Conservation (phyloP, 2,888 invertebrate species). For the Malacosoma neustria region DNA sequence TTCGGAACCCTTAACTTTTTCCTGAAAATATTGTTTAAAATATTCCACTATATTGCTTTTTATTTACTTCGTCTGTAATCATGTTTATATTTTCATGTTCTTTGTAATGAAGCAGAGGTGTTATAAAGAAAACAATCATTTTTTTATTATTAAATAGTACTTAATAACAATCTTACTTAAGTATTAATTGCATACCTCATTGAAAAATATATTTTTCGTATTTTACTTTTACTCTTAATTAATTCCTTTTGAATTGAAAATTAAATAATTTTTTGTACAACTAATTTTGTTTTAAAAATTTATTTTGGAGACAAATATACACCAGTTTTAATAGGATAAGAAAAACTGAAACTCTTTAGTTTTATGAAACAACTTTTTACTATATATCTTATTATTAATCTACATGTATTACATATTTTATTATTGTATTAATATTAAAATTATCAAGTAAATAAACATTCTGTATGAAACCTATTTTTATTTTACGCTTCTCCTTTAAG, state of each 20-base stretch:
- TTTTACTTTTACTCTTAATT: too few relatives aligned
- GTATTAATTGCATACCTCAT: background rate
- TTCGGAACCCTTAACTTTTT: too few relatives aligned
- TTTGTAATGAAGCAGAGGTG: too few relatives aligned
- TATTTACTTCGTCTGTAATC: too few relatives aligned
- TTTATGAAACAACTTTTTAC: slow-evolving; percentile 26
- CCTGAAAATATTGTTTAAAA: too few relatives aligned
- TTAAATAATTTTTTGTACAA: background rate
- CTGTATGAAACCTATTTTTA: slow-evolving; percentile 12
- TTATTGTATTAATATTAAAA: too few relatives aligned
- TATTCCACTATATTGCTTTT: too few relatives aligned
- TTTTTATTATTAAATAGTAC: too few relatives aligned
- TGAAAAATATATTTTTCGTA: background rate
- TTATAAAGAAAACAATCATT: too few relatives aligned
- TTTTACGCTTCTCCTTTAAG: slow-evolving; percentile 2
- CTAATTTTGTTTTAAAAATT: background rate
- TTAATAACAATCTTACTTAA: too few relatives aligned
- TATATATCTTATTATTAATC: slow-evolving; percentile 27
- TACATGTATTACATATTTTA: slow-evolving; percentile 18
- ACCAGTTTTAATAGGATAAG: background rate
- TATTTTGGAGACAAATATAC: background rate
- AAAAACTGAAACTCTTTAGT: slow-evolving; percentile 16
- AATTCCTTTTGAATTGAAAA: too few relatives aligned
- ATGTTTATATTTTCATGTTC: too few relatives aligned
- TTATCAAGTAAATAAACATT: slow-evolving; percentile 32